Evolutionary conservation across 2,113 vertebrate genomes (phyloP).

Genomic region (Lipophrys pholis): DNA sequence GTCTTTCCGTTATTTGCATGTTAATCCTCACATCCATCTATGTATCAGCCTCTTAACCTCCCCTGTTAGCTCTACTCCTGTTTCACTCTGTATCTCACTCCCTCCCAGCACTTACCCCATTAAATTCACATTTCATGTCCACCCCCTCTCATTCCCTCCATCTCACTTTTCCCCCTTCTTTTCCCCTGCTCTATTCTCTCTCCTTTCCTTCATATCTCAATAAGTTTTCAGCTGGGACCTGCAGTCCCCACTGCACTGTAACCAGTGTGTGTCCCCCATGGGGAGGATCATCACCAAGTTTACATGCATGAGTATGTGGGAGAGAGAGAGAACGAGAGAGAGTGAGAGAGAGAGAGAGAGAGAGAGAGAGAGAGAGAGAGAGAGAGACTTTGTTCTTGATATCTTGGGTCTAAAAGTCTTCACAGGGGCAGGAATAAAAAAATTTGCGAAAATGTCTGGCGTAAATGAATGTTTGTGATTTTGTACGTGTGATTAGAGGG

Average conservation of each 20-base stretch:
- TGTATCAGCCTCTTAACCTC: constrained; percentile 39
- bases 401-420: constrained; percentile 40
- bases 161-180: background rate
- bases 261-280: constrained; percentile 30
- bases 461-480: background rate
- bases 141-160: background rate
- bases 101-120: constrained; percentile 41
- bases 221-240: constrained; percentile 60
- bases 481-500: background rate
- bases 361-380: background rate
- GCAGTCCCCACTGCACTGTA: constrained; percentile 48
- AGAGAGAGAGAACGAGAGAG: background rate
- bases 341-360: background rate
- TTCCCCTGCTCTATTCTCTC: background rate
- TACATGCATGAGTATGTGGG: constrained; percentile 19
- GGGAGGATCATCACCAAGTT: constrained; percentile 42
- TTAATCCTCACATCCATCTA: constrained; percentile 32
- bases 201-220: constrained; percentile 39
- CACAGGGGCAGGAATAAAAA: constrained; percentile 35
- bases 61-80: constrained; percentile 23
- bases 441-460: constrained; percentile 31
- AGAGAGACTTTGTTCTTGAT: constrained; percentile 36
- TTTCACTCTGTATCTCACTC: constrained; percentile 21
- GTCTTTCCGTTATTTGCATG: background rate
- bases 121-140: constrained; percentile 54